These are phyloP conservation scores for Bryconaethiops microstoma DNA, from an alignment of 2,797 vertebrate species.

Conservation along the genomic window DNA sequence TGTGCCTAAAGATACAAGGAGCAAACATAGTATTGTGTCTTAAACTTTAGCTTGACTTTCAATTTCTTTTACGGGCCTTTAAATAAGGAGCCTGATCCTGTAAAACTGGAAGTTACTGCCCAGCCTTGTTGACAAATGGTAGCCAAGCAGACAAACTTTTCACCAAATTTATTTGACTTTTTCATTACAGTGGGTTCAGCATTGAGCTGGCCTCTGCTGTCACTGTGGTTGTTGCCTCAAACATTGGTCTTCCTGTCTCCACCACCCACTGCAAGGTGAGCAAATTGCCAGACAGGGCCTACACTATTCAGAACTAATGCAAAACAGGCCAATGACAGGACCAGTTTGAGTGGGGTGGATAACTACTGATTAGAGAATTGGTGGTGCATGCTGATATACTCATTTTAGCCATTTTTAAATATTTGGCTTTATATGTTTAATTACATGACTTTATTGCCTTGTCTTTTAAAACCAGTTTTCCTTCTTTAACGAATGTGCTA, in stretches of 20 bases:
- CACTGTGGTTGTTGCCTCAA: conserved; percentile 95
- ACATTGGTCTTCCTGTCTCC: conserved; percentile 95
- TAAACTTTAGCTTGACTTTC: not conserved
- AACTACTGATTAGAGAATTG: conserved; percentile 10
- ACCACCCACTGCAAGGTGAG: conserved; percentile 98
- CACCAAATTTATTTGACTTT: conserved; percentile 14
- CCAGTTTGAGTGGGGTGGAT: conserved; percentile 51
- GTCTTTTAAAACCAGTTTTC: too few species aligned
- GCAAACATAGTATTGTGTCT: too few species aligned
- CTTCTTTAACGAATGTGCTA: too few species aligned
- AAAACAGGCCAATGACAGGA: conserved; percentile 41
- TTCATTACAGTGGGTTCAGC: conserved; percentile 89
- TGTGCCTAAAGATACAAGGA: too few species aligned
- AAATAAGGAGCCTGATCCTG: not conserved
- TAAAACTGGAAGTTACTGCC: not conserved
- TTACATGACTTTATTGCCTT: too few species aligned
- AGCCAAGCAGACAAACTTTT: not conserved
- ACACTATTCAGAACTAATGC: conserved; percentile 51
- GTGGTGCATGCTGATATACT: not conserved
- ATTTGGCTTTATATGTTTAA: too few species aligned
- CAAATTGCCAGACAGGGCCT: conserved; percentile 51
- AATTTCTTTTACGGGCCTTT: not conserved
- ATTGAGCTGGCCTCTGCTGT: conserved; percentile 96
- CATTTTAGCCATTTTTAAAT: too few species aligned
- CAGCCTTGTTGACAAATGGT: not conserved